Base-by-base conservation (phyloP, 1,140 invertebrate genomes). In the Yoshiicerus persimilis region DNA sequence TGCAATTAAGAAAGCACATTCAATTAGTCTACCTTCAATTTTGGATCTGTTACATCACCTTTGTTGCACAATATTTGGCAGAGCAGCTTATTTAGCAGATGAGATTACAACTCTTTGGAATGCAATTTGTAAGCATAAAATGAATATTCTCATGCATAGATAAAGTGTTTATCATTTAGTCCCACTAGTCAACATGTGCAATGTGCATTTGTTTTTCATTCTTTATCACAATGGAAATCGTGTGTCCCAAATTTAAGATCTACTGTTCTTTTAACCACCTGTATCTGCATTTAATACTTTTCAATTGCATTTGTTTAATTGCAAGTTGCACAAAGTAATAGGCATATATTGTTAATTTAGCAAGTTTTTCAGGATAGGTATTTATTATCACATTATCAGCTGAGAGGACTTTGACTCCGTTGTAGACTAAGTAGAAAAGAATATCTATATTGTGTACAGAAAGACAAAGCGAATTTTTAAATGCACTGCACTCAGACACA, bases 1-100 rank as follows among this genome's bases (percentile, higher is more conserved):
- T 93, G 91, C 84, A 91, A 91, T 89, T 30, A 89, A 86, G 89
- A 89, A 10, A 87, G 1, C 9, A 70, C n/a, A 84, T 25, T 34
- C n/a, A 56, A 56, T 56, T 56, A 56, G n/a, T 56, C 20, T 56
- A 16, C 20, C 20, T 56, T n/a, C 8, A 8, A 56, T 56, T 47
- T 56, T n/a, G n/a, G n/a, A n/a, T n/a, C n/a, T n/a, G n/a, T n/a
- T n/a, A n/a, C n/a, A 56, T 5, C 0, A 4, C n/a, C 47, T 5
- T 6, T 16, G 47, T 56, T 56, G 47, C 47, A 4, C 16, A n/a
- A 56, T 2, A 56, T n/a, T n/a, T 56, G 47, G 20, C 47, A 56
- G 47, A 5, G n/a, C 16, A 4, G 16, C 47, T 20, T 56, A 56
- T 56, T 56, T n/a, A 56, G 47, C 47, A 56, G 47, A n/a, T 56